Evolutionary conservation across 2,113 vertebrate species (phyloP).

Genomic region (Urocynchramus pylzowi): DNA sequence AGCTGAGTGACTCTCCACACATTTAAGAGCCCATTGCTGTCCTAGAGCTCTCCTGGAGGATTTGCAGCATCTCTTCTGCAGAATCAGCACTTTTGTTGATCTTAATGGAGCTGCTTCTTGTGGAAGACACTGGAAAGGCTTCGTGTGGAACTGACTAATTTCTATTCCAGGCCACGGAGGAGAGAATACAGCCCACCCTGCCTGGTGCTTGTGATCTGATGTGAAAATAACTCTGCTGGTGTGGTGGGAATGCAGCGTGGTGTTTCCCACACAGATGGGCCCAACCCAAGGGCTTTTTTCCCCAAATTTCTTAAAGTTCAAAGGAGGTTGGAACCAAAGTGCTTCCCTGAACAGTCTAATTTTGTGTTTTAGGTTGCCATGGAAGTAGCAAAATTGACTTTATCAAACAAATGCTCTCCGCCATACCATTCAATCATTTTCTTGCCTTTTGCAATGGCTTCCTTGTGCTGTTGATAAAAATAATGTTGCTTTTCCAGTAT

Average conservation of each 20-base stretch:
- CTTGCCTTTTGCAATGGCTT: conserved; percentile 21
- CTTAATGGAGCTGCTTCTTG: not conserved
- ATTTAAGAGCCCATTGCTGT: not conserved
- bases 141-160: not conserved
- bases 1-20: not conserved
- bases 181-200: not conserved
- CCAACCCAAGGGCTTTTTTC: not conserved
- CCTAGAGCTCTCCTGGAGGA: not conserved
- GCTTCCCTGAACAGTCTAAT: not conserved
- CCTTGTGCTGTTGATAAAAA: conserved; percentile 29
- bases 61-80: not conserved
- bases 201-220: not conserved
- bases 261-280: not conserved
- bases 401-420: conserved; percentile 1
- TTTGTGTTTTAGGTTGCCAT: not conserved
- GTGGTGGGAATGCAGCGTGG: not conserved
- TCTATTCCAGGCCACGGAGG: not conserved
- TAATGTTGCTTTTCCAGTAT: conserved; percentile 49
- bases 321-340: not conserved
- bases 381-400: not conserved
- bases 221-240: not conserved
- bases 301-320: not conserved
- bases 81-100: not conserved
- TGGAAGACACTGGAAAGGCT: not conserved
- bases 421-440: conserved; percentile 15